Evolutionary conservation across 2,797 vertebrate genomes (phyloP).

Genomic region (Myotis vivesi): DNA sequence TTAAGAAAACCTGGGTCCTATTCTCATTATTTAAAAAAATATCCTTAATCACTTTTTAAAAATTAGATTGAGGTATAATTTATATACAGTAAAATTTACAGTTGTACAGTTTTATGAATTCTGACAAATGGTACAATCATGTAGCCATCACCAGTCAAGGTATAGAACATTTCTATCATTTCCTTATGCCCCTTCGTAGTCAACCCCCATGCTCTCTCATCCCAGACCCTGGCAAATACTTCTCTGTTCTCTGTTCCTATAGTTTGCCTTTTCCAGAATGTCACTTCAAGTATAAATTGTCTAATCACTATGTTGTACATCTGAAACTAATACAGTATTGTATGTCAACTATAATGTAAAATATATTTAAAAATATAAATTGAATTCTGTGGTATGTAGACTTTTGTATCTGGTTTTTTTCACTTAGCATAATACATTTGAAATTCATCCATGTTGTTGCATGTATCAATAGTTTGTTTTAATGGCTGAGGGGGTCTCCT

Average conservation of each 20-base stretch:
- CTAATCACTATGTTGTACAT: neutral
- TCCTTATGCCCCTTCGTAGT: neutral
- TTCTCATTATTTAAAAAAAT: neutral
- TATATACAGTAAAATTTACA: neutral
- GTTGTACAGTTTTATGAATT: neutral
- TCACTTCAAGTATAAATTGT: neutral
- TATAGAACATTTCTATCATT: neutral
- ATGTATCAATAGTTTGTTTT: neutral
- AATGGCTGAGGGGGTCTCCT: neutral
- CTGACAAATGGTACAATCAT: neutral
- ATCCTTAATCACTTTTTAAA: neutral
- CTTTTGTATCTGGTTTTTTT: neutral
- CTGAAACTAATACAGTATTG: neutral
- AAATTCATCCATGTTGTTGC: neutral
- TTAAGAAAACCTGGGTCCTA: neutral
- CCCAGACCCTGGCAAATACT: neutral
- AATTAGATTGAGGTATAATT: neutral
- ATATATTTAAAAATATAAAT: neutral
- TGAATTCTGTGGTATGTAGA: neutral
- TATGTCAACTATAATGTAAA: neutral
- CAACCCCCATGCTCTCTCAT: neutral
- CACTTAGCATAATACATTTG: neutral
- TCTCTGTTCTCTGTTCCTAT: neutral
- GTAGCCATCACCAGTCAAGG: neutral
- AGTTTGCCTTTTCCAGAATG: constrained; percentile 2